Evolutionary conservation across 2,113 vertebrate genomes (phyloP).

Genomic region (Melanocharis versteri): DNA sequence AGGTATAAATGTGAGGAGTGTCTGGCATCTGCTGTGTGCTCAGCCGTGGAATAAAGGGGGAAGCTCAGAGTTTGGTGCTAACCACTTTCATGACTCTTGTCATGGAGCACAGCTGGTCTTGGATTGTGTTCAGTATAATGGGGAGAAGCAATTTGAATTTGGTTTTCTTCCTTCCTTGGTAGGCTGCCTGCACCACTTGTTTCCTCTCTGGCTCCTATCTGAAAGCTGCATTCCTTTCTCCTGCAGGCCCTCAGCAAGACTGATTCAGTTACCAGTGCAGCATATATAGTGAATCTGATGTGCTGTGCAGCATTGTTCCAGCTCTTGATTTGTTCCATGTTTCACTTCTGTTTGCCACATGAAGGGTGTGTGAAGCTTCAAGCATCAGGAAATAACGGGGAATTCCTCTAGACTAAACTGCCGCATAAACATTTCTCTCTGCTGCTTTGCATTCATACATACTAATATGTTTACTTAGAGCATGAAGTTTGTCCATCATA

Average conservation of each 20-base stretch:
- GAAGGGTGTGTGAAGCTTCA: slow-evolving; percentile 39
- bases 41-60: not conserved
- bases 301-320: slow-evolving; percentile 27
- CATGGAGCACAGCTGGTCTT: slow-evolving; percentile 9
- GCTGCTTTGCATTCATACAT: slow-evolving; percentile 9
- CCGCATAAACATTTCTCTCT: slow-evolving; percentile 5
- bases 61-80: not conserved
- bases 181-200: slow-evolving; percentile 51
- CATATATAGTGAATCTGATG: not conserved
- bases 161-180: slow-evolving; percentile 54
- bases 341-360: slow-evolving; percentile 58
- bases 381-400: slow-evolving; percentile 47
- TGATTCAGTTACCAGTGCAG: slow-evolving; percentile 29
- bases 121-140: not conserved
- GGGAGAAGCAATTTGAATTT: slow-evolving; percentile 34
- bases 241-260: slow-evolving; percentile 18
- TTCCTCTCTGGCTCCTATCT: slow-evolving; percentile 41
- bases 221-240: slow-evolving; percentile 44
- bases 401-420: slow-evolving; percentile 56
- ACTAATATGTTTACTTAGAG: not conserved
- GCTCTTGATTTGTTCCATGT: slow-evolving; percentile 62
- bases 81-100: slow-evolving; percentile 17
- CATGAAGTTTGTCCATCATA: not conserved
- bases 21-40: not conserved
- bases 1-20: not conserved